These are phyloP conservation scores for Nyctereutes procyonoides DNA, from an alignment of 2,113 vertebrate genomes.

Conservation along the genomic window DNA sequence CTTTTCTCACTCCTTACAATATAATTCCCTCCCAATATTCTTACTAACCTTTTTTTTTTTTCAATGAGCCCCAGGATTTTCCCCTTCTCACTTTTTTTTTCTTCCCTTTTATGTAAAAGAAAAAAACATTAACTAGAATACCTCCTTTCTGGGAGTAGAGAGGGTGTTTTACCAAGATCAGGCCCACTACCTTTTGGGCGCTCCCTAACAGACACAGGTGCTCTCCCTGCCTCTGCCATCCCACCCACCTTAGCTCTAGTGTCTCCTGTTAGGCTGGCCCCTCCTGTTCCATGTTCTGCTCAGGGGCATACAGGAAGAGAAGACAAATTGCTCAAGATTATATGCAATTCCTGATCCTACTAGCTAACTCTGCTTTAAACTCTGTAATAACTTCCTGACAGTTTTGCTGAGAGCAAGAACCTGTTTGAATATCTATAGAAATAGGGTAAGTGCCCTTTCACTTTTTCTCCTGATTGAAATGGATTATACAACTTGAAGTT, in stretches of 20 bases:
- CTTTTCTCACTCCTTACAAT: neutral
- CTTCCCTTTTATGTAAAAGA: slow-evolving; percentile 2
- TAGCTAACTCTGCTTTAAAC: neutral
- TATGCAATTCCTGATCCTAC: neutral
- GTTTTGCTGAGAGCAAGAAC: neutral
- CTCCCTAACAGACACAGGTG: neutral
- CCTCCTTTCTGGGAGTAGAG: neutral
- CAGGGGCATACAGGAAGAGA: neutral
- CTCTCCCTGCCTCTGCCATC: neutral
- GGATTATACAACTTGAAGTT: neutral
- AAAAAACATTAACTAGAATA: neutral
- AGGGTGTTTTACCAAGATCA: neutral
- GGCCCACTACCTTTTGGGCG: neutral
- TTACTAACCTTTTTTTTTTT: neutral
- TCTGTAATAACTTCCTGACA: neutral
- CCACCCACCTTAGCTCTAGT: neutral
- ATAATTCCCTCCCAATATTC: neutral
- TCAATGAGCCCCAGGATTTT: neutral
- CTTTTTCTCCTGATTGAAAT: slow-evolving; percentile 36
- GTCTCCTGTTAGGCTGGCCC: neutral
- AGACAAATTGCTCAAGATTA: neutral
- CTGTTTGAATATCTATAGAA: neutral
- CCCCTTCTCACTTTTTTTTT: neutral
- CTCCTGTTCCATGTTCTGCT: neutral
- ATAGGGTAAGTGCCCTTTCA: neutral